phyloP scores from a whole-genome alignment of 2,113 vertebrate genomes.

The Cephalopholis sonnerati region DNA sequence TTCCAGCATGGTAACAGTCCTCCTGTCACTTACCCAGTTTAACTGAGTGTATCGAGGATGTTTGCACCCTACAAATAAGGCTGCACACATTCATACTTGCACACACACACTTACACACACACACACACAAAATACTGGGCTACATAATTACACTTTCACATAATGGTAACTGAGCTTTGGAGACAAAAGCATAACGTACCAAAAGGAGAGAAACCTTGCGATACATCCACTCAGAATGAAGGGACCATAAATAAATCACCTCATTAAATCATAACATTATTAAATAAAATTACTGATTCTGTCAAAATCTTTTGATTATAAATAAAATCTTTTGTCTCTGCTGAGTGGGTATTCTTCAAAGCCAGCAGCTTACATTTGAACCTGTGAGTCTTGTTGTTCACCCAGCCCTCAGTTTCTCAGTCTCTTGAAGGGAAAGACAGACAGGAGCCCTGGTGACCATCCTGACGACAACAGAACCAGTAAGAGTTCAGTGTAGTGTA shows the following conservation, averaged over 20 bases:
- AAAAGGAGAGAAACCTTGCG: conserved; percentile 17
- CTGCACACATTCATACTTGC: background rate
- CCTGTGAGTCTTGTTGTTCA: conserved; percentile 27
- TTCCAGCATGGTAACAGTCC: conserved; percentile 37
- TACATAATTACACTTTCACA: background rate
- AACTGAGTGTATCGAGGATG: background rate
- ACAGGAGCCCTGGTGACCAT: background rate
- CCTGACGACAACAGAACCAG: background rate
- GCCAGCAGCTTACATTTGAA: background rate
- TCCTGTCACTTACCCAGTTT: conserved; percentile 18
- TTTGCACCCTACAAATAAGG: background rate
- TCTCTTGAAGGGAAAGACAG: background rate
- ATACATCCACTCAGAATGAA: conserved; percentile 18
- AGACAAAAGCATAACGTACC: conserved; percentile 7
- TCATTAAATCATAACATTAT: conserved; percentile 6
- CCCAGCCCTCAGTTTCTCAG: background rate
- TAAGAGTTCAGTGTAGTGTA: conserved; percentile 19
- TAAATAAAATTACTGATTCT: conserved; percentile 51
- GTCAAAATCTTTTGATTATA: conserved; percentile 39
- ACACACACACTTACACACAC: background rate
- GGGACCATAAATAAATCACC: conserved; percentile 47
- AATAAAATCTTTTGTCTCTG: conserved; percentile 20
- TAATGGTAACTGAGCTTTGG: background rate
- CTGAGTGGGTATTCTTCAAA: background rate
- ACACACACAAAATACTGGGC: background rate